These are phyloP conservation scores for Parasteatoda lunata DNA, from an alignment of 2,888 invertebrate species.

Conservation along the genomic window DNA sequence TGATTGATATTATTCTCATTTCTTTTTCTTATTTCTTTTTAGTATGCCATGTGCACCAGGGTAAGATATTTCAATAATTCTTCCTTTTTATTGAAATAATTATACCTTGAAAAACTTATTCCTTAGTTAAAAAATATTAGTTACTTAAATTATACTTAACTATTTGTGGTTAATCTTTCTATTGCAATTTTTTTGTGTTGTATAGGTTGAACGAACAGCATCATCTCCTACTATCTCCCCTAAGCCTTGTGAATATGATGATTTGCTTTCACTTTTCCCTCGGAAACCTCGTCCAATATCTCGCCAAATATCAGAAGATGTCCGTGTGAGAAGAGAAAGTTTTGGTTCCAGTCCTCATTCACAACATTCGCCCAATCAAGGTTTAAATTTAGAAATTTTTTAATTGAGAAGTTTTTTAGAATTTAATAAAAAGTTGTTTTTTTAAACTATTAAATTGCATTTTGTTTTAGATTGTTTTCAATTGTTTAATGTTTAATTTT, in stretches of 20 bases:
- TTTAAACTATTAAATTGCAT: no score
- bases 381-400: neutral
- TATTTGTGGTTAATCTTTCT: conserved; percentile 57
- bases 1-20: neutral
- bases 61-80: neutral
- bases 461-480: no score
- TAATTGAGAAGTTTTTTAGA: no score
- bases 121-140: neutral
- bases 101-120: neutral
- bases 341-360: conserved; percentile 70
- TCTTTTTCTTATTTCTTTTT: neutral
- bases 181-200: conserved; percentile 9
- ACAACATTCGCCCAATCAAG: conserved; percentile 50
- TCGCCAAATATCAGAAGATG: conserved; percentile 75
- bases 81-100: neutral
- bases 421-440: no score
- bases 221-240: conserved; percentile 71
- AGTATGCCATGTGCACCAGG: conserved; percentile 1
- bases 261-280: conserved; percentile 69
- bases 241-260: conserved; percentile 61
- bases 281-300: conserved; percentile 73
- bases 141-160: neutral
- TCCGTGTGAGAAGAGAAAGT: conserved; percentile 74
- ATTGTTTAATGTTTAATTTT: no score
- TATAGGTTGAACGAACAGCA: conserved; percentile 71